Evolutionary conservation across 2,113 vertebrate species (phyloP).

Genomic region (Axis porcinus): DNA sequence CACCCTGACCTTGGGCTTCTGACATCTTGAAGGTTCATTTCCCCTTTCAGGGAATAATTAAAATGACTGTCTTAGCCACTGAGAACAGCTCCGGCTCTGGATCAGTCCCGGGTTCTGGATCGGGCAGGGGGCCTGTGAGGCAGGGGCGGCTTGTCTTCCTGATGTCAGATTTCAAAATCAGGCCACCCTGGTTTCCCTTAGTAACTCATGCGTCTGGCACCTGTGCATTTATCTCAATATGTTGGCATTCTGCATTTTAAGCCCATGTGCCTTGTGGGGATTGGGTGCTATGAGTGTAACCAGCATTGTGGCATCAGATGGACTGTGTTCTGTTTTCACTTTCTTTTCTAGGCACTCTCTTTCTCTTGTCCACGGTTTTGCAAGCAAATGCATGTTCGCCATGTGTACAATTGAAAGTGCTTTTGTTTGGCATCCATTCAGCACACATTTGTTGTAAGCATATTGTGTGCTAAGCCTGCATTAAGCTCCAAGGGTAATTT

Average conservation of each 20-base stretch:
- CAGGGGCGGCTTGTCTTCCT: not conserved
- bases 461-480: not conserved
- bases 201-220: not conserved
- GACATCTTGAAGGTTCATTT: not conserved
- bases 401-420: not conserved
- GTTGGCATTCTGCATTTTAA: not conserved
- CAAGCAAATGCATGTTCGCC: not conserved
- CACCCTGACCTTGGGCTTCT: not conserved
- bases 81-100: not conserved
- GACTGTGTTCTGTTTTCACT: not conserved
- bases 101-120: not conserved
- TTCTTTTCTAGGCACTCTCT: not conserved
- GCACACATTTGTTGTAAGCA: not conserved
- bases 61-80: not conserved
- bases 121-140: not conserved
- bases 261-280: not conserved
- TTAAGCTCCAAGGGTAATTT: not conserved
- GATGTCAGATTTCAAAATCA: not conserved
- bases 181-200: slow-evolving; percentile 23
- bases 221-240: not conserved
- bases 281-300: not conserved
- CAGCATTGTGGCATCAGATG: not conserved
- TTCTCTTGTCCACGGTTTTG: not conserved
- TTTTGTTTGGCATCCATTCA: not conserved
- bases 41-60: not conserved